Conservation (phyloP, 2,888 invertebrate genomes). For the Strigamia maritima region DNA sequence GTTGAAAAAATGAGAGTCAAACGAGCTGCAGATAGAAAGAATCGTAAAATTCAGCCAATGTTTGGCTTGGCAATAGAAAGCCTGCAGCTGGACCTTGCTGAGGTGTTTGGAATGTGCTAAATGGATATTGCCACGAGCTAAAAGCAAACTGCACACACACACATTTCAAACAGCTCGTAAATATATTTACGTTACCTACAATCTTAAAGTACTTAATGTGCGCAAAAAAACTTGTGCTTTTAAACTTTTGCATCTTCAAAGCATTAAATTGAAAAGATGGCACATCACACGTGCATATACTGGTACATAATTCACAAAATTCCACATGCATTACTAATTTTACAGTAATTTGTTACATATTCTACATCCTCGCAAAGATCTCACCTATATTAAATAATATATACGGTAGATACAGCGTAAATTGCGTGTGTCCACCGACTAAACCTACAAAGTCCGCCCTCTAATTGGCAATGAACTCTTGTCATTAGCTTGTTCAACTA, state of each 20-base stretch:
- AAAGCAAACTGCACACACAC: constrained; percentile 8
- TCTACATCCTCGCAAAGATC: neutral
- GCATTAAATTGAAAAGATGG: too few relatives aligned
- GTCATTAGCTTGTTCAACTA: constrained; percentile 17
- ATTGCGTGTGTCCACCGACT: neutral
- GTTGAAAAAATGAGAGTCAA: constrained; percentile 5
- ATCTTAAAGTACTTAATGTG: neutral
- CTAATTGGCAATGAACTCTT: constrained; percentile 13
- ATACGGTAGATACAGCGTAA: neutral
- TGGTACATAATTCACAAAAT: neutral
- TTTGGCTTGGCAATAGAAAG: constrained; percentile 15
- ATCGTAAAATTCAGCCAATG: constrained; percentile 16
- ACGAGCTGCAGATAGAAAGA: constrained; percentile 19
- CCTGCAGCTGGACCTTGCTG: constrained; percentile 16
- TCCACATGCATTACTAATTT: neutral
- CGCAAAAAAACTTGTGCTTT: neutral
- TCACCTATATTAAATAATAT: neutral
- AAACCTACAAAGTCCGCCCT: neutral
- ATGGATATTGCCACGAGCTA: constrained; percentile 19
- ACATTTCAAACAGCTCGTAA: constrained; percentile 7
- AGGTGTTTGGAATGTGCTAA: constrained; percentile 19
- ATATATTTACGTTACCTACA: neutral
- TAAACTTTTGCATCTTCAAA: neutral
- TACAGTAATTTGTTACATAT: neutral
- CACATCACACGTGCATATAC: too few relatives aligned